phyloP scores from a whole-genome alignment of 1,140 invertebrate species.

The Mylabris phalerata region DNA sequence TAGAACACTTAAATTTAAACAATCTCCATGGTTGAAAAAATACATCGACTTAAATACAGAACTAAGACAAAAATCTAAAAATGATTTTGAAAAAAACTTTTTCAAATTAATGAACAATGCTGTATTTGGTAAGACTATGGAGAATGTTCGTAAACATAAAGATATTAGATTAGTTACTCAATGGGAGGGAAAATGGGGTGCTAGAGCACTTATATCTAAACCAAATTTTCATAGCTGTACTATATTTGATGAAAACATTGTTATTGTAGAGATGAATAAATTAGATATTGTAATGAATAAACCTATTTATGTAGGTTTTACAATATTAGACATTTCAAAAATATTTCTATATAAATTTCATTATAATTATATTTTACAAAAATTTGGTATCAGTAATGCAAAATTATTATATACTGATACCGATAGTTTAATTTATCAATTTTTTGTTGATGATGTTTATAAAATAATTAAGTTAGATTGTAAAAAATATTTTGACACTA shows the following conservation, averaged over 20 bases:
- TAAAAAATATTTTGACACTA: too few relatives aligned
- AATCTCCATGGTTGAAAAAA: slow-evolving; percentile 35
- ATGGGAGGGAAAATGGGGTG: slow-evolving; percentile 25
- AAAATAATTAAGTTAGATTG: too few relatives aligned
- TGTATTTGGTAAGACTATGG: slow-evolving; percentile 36
- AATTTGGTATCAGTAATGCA: too few relatives aligned
- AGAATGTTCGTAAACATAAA: too few relatives aligned
- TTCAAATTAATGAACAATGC: slow-evolving; percentile 45
- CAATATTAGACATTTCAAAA: too few relatives aligned
- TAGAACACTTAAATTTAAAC: slow-evolving; percentile 39
- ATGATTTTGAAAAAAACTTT: slow-evolving; percentile 43
- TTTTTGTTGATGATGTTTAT: too few relatives aligned
- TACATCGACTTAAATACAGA: slow-evolving; percentile 32
- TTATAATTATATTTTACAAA: too few relatives aligned
- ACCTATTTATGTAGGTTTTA: too few relatives aligned
- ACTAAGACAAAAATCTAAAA: slow-evolving; percentile 22
- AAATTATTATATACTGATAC: too few relatives aligned
- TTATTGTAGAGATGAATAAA: neutral
- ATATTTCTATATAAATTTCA: too few relatives aligned
- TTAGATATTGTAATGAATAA: too few relatives aligned
- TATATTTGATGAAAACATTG: slow-evolving; percentile 37
- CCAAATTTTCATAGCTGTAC: slow-evolving; percentile 27
- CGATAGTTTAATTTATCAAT: too few relatives aligned
- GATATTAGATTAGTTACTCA: neutral
- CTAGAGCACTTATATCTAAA: slow-evolving; percentile 32